Percentiles rank a stretch among this genome's conserved stretches.
Evolutionary conservation across 2,797 vertebrate species (phyloP).

Genomic region (Leucoraja ocellata): DNA sequence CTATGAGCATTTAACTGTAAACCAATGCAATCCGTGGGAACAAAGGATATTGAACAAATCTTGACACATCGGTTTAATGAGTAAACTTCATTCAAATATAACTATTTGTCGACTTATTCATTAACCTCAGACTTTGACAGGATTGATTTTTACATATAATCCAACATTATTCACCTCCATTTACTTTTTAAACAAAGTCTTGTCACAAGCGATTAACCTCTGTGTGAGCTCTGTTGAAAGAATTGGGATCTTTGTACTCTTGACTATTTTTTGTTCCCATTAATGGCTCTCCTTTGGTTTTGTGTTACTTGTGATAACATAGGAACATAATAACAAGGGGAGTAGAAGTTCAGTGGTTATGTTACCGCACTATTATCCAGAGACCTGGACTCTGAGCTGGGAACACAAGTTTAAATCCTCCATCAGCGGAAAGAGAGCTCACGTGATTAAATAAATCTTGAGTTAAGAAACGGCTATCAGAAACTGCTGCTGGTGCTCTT

Average conservation of each 20-base stretch:
- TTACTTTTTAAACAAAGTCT: neutral
- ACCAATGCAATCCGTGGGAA: neutral
- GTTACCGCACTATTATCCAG: no score
- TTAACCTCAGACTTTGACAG: neutral
- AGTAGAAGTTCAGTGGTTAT: no score
- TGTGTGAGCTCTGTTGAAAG: neutral
- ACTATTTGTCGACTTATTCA: neutral
- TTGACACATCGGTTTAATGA: neutral
- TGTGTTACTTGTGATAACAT: neutral
- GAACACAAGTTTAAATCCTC: no score
- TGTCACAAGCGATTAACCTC: neutral
- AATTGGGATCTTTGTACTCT: neutral
- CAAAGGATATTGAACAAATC: neutral
- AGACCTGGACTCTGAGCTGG: no score
- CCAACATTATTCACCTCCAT: neutral
- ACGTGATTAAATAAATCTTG: no score
- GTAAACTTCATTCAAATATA: constrained; percentile 12
- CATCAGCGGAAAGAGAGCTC: no score
- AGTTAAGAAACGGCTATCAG: no score
- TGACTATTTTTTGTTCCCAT: neutral
- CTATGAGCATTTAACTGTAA: neutral
- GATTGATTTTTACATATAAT: neutral
- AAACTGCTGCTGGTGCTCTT: no score
- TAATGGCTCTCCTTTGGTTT: neutral
- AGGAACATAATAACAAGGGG: no score